These are phyloP conservation scores for Tonatia bakeri DNA, from an alignment of 2,113 vertebrate species.

Conservation along the genomic window DNA sequence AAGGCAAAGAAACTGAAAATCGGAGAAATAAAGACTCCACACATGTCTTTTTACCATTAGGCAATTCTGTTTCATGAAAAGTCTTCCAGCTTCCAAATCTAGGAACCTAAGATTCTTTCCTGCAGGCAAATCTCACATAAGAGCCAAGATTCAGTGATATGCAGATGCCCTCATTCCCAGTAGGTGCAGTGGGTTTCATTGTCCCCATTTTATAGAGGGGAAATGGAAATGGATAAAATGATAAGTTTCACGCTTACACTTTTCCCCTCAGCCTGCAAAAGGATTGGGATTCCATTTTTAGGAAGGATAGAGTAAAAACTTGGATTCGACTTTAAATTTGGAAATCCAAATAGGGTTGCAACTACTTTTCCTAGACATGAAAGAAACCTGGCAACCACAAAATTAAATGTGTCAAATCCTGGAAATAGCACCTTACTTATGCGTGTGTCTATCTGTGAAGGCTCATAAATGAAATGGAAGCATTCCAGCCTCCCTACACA, in stretches of 20 bases:
- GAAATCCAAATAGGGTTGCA: slow-evolving; percentile 21
- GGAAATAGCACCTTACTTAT: slow-evolving; percentile 30
- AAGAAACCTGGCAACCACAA: slow-evolving; percentile 45
- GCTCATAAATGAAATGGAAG: slow-evolving; percentile 5
- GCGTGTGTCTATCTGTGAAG: neutral
- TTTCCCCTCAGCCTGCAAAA: neutral
- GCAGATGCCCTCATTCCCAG: neutral
- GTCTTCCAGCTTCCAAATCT: neutral
- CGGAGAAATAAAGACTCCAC: neutral
- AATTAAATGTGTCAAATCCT: slow-evolving; percentile 37
- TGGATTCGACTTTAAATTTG: slow-evolving; percentile 30
- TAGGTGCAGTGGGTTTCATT: neutral
- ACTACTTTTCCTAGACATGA: slow-evolving; percentile 40
- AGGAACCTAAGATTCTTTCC: neutral
- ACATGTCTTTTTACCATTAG: neutral
- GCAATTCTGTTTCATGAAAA: neutral
- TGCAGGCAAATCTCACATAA: neutral
- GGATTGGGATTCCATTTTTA: slow-evolving; percentile 19
- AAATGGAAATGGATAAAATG: neutral
- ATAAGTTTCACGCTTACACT: neutral
- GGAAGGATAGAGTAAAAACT: slow-evolving; percentile 18
- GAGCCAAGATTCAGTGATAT: neutral
- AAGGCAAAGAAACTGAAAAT: neutral
- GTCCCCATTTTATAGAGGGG: neutral
- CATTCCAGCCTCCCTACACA: fast-evolving